phyloP scores from a whole-genome alignment of 2,797 vertebrate species.

The Aotus griseimembra region DNA sequence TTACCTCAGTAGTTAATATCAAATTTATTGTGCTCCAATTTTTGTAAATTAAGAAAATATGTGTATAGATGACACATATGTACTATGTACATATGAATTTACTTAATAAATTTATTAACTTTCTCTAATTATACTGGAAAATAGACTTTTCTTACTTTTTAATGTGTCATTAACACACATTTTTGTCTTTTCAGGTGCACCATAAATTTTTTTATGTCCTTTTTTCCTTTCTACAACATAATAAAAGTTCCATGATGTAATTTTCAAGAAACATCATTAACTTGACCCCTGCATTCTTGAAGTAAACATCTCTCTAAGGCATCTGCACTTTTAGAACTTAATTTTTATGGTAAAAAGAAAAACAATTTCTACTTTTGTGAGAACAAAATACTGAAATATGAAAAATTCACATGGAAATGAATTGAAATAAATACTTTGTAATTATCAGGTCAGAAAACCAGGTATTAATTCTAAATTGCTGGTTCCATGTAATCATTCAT shows the following conservation, averaged over 20 bases:
- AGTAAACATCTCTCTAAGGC: neutral
- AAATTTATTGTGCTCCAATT: neutral
- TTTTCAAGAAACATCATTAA: neutral
- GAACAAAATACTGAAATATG: neutral
- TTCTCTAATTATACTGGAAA: slow-evolving; percentile 27
- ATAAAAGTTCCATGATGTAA: neutral
- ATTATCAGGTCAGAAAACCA: neutral
- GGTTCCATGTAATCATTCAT: neutral
- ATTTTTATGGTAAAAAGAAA: slow-evolving; percentile 30
- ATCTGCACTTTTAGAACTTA: neutral
- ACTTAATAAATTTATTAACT: slow-evolving; percentile 24
- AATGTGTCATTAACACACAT: neutral
- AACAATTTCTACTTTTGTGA: neutral
- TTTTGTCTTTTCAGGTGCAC: neutral
- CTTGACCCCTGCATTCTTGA: neutral
- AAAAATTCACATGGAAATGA: slow-evolving; percentile 35
- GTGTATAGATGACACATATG: neutral
- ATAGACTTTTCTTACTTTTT: neutral
- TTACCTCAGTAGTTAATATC: neutral
- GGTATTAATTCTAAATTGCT: neutral
- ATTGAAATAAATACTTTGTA: slow-evolving; percentile 10
- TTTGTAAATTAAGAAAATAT: slow-evolving; percentile 7
- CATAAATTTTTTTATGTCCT: slow-evolving; percentile 7
- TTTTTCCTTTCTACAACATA: neutral
- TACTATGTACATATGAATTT: neutral